Conservation (phyloP, 2,888 invertebrate genomes). For the Malthinus seriepunctatus region DNA sequence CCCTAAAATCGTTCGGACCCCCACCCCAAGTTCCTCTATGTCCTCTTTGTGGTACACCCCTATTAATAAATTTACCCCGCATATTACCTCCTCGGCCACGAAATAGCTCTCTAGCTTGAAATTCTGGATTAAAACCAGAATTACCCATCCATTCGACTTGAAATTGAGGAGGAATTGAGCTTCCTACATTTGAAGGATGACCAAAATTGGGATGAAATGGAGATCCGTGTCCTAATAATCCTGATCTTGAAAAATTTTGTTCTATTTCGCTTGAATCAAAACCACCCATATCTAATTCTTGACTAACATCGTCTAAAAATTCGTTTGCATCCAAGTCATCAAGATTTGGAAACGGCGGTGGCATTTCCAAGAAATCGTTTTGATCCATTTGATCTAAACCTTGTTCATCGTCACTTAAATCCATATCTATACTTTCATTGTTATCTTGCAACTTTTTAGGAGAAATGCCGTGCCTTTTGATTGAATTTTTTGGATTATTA, state of each 20-base stretch:
- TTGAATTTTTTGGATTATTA: constrained; percentile 6
- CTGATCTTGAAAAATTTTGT: neutral
- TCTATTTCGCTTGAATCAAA: constrained; percentile 5
- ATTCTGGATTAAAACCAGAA: constrained; percentile 1
- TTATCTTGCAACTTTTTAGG: constrained; percentile 60
- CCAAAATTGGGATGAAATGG: neutral
- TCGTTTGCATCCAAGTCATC: constrained; percentile 51
- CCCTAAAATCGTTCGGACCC: constrained; percentile 29
- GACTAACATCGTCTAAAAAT: constrained; percentile 48
- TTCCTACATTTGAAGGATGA: neutral
- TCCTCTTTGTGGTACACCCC: constrained; percentile 15
- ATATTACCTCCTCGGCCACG: constrained; percentile 32
- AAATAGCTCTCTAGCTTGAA: constrained; percentile 8
- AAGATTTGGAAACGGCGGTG: constrained; percentile 51
- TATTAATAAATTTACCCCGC: constrained; percentile 38
- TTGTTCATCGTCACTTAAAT: constrained; percentile 79
- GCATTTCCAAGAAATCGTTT: constrained; percentile 38
- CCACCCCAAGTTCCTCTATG: constrained; percentile 14
- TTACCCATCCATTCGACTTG: constrained; percentile 9
- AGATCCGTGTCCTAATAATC: neutral
- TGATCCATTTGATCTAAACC: constrained; percentile 36
- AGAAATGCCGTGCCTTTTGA: constrained; percentile 30
- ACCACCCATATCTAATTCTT: constrained; percentile 40
- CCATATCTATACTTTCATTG: constrained; percentile 84
- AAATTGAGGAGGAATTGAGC: neutral